Conservation (phyloP, 2,888 invertebrate species). For the Noctua janthina region DNA sequence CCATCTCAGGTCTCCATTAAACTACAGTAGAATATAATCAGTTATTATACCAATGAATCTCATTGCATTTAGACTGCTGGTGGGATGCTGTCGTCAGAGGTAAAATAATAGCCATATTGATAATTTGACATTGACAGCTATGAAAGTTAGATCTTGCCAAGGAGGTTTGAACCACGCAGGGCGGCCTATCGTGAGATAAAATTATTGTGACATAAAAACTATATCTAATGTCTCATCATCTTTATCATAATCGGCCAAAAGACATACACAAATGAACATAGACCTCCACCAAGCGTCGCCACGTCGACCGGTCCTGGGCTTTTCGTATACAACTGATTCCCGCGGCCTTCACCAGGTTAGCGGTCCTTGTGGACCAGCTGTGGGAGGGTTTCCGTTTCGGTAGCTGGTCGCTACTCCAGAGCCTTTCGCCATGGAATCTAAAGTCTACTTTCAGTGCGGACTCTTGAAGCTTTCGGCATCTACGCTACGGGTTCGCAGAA, state of each 20-base stretch:
- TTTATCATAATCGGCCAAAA: neutral
- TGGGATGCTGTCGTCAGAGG: neutral
- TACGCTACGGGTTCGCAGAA: neutral
- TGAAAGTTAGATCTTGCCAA: neutral
- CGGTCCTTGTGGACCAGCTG: neutral
- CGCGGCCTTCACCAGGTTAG: neutral
- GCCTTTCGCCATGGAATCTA: neutral
- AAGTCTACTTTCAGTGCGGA: neutral
- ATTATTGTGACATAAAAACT: neutral
- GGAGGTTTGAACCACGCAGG: neutral
- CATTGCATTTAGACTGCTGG: neutral
- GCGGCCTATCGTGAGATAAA: neutral
- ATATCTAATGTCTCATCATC: neutral
- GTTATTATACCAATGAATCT: neutral
- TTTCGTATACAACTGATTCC: neutral
- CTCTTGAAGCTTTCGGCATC: neutral
- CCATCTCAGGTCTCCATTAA: neutral
- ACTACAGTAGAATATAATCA: neutral
- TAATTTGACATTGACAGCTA: conserved; percentile 16
- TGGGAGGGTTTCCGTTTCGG: neutral
- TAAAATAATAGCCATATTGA: neutral
- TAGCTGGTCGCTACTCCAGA: neutral
- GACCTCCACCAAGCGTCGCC: neutral
- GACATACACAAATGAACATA: neutral
- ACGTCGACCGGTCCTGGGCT: neutral